phyloP scores from a whole-genome alignment of 2,113 vertebrate species.

The Podiceps cristatus region DNA sequence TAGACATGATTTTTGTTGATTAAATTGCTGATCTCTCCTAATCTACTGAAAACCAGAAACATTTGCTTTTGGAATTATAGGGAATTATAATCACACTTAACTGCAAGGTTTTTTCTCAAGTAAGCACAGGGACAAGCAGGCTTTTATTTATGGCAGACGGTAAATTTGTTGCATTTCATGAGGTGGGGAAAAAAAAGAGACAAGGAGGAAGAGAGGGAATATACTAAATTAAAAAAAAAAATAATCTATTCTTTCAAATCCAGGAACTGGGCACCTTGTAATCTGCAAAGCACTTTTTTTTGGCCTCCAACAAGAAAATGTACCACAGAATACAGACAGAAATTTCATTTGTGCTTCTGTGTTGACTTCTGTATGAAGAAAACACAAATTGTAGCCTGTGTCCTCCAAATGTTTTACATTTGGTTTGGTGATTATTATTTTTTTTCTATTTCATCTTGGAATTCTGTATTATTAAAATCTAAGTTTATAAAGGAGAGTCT shows the following conservation, averaged over 20 bases:
- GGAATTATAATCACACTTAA: background rate
- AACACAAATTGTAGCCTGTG: background rate
- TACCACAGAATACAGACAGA: background rate
- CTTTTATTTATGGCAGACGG: background rate
- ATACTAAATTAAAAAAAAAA: background rate
- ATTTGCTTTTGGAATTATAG: background rate
- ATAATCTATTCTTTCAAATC: background rate
- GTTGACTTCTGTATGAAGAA: background rate
- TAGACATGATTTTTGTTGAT: background rate
- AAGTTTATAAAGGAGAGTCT: constrained; percentile 2
- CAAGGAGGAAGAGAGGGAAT: background rate
- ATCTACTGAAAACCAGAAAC: background rate
- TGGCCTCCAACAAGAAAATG: background rate
- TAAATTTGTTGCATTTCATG: background rate
- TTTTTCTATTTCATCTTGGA: background rate
- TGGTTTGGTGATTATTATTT: background rate
- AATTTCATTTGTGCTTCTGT: background rate
- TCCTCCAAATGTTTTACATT: background rate
- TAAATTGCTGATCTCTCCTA: background rate
- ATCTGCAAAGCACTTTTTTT: background rate
- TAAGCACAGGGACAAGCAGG: background rate
- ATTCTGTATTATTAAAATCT: background rate
- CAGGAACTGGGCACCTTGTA: background rate
- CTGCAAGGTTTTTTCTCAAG: background rate
- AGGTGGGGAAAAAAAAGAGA: fast-evolving